Evolutionary conservation across 2,888 invertebrate species (phyloP).

Genomic region (Euphydryas editha): DNA sequence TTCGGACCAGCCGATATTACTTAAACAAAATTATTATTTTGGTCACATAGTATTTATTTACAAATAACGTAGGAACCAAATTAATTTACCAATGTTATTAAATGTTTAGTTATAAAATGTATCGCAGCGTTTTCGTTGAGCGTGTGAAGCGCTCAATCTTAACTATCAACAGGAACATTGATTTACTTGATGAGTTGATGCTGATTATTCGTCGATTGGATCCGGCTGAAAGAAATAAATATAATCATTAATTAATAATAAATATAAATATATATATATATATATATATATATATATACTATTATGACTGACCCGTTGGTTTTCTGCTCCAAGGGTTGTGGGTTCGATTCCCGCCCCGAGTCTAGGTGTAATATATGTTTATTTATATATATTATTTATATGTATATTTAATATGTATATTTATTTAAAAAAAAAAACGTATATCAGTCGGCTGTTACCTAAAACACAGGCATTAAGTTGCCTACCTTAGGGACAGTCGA

Average conservation of each 20-base stretch:
- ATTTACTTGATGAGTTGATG: constrained; percentile 55
- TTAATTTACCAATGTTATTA: not conserved
- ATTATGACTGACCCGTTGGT: too few species aligned
- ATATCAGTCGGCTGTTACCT: too few species aligned
- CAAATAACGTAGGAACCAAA: not conserved
- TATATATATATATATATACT: too few species aligned
- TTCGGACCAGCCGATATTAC: constrained; percentile 38
- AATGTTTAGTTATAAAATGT: constrained; percentile 26
- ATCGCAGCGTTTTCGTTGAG: constrained; percentile 51
- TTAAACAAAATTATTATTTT: not conserved
- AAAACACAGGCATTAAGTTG: too few species aligned
- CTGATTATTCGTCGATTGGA: constrained; percentile 49
- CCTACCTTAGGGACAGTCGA: too few species aligned
- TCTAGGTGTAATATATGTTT: too few species aligned
- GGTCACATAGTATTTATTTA: not conserved
- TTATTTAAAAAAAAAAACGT: too few species aligned
- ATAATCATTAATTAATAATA: not conserved
- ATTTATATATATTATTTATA: too few species aligned
- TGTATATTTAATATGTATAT: too few species aligned
- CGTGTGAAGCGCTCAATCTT: constrained; percentile 56
- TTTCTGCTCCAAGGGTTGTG: too few species aligned
- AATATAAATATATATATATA: not conserved
- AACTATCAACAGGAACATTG: constrained; percentile 68
- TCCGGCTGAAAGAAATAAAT: constrained; percentile 60
- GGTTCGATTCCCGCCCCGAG: too few species aligned